phyloP scores from a whole-genome alignment of 2,888 invertebrate genomes.

The Catocala sponsa region DNA sequence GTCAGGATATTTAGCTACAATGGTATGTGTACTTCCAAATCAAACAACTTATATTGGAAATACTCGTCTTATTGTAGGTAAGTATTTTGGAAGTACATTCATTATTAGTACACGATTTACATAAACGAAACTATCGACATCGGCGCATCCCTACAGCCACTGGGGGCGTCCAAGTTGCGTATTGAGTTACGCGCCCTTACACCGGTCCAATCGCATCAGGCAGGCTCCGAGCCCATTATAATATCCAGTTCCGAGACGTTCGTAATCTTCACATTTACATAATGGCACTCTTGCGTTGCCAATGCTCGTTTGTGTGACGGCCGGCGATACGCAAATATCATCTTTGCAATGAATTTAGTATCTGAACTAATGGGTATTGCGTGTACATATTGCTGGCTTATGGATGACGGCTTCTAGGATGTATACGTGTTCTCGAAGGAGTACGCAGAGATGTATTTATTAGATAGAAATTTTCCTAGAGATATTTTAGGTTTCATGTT shows the following conservation, averaged over 20 bases:
- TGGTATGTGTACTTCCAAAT: no score
- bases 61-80: no score
- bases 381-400: background rate
- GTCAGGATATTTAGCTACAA: no score
- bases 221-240: slow-evolving; percentile 68
- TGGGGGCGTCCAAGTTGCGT: slow-evolving; percentile 81
- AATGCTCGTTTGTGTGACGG: slow-evolving; percentile 47
- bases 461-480: no score
- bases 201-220: slow-evolving; percentile 77
- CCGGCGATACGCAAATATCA: slow-evolving; percentile 25
- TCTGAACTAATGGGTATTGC: slow-evolving; percentile 4
- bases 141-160: slow-evolving; percentile 54
- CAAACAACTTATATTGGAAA: no score
- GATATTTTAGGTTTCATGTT: no score
- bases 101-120: background rate
- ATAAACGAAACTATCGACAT: slow-evolving; percentile 4
- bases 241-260: slow-evolving; percentile 72
- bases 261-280: slow-evolving; percentile 81
- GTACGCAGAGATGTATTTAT: no score
- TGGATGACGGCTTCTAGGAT: no score
- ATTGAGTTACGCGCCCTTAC: slow-evolving; percentile 81
- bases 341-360: slow-evolving; percentile 11
- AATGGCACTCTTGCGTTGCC: slow-evolving; percentile 66
- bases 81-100: no score
- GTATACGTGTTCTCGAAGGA: no score